Conservation (phyloP, 1,140 invertebrate genomes). For the Adoxophyes honmai region DNA sequence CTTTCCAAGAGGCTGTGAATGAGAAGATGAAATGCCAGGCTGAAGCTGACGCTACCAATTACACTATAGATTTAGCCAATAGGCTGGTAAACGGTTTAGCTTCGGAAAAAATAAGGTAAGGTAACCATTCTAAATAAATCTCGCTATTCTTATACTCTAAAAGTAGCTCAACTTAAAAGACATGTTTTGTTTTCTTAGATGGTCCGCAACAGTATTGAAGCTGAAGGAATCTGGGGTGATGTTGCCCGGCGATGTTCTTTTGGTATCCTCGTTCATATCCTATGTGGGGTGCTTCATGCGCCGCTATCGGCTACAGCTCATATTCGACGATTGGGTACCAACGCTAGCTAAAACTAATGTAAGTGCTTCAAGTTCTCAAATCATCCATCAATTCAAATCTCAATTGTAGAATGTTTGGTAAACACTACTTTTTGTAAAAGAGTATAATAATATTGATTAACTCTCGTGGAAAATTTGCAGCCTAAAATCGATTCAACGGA, state of each 20-base stretch:
- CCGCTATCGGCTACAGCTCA: constrained; percentile 87
- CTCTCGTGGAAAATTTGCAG: constrained; percentile 46
- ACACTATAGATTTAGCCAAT: constrained; percentile 94
- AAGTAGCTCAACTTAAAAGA: background rate
- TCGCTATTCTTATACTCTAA: background rate
- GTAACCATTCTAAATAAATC: background rate
- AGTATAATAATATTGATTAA: too few relatives aligned
- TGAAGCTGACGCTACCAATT: constrained; percentile 89
- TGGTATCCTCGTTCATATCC: constrained; percentile 96
- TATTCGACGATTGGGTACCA: constrained; percentile 90
- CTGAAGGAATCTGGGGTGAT: constrained; percentile 80
- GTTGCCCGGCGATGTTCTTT: constrained; percentile 92
- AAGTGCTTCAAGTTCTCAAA: constrained; percentile 39
- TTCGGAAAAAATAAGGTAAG: constrained; percentile 90
- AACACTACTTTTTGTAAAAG: too few relatives aligned
- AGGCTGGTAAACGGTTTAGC: constrained; percentile 94
- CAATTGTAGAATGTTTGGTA: too few relatives aligned
- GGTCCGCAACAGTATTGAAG: constrained; percentile 85
- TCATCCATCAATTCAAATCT: too few relatives aligned
- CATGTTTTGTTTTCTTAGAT: constrained; percentile 63
- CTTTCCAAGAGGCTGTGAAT: constrained; percentile 90
- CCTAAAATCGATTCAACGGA: constrained; percentile 88
- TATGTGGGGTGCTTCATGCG: constrained; percentile 97
- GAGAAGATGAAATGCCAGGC: constrained; percentile 93
- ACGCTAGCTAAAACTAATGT: constrained; percentile 80